Conservation (phyloP, 2,888 invertebrate species). For the Ischnura elegans region DNA sequence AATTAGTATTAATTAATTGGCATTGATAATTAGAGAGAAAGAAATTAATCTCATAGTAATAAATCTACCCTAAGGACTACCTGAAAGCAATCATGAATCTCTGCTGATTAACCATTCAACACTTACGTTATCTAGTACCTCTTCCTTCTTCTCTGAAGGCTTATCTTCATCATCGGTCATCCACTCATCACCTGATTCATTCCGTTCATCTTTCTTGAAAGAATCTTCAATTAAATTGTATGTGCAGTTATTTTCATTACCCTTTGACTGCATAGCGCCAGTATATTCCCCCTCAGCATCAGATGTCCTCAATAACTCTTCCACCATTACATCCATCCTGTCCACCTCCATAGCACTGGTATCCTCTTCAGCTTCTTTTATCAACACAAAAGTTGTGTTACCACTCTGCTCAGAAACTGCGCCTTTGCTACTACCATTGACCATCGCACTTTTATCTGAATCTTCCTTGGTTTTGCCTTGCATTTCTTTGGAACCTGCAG, state of each 20-base stretch:
- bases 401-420: too few relatives aligned
- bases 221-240: background rate
- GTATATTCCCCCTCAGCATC: background rate
- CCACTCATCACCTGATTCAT: slow-evolving; percentile 59
- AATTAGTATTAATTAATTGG: too few relatives aligned
- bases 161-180: slow-evolving; percentile 48
- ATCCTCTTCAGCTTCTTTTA: background rate
- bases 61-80: too few relatives aligned
- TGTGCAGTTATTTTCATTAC: background rate
- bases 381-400: too few relatives aligned
- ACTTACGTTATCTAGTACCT: background rate
- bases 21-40: too few relatives aligned
- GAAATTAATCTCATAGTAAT: too few relatives aligned
- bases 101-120: too few relatives aligned
- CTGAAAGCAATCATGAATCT: too few relatives aligned
- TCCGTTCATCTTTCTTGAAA: background rate
- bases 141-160: background rate
- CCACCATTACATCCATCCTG: background rate
- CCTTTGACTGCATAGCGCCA: background rate
- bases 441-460: background rate
- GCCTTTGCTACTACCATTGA: background rate
- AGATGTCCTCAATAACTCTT: background rate
- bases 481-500: background rate
- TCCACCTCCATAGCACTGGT: background rate
- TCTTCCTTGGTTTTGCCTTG: background rate